Percentiles rank a stretch among this genome's conserved stretches.
These are phyloP conservation scores for Nephrotoma appendiculata DNA, from an alignment of 2,888 invertebrate genomes.

Conservation along the genomic window DNA sequence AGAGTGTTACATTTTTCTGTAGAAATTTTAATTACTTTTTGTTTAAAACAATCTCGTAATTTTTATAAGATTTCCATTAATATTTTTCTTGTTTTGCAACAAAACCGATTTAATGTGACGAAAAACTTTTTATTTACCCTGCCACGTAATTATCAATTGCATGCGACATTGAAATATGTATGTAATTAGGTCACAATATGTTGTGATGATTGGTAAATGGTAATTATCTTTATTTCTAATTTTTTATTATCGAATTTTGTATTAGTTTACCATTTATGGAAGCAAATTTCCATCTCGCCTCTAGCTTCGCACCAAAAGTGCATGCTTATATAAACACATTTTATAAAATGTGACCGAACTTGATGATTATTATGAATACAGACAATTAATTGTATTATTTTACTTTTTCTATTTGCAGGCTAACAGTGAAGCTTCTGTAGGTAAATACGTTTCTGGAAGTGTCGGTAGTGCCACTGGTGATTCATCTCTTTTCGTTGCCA, in stretches of 20 bases:
- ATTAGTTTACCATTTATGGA: neutral
- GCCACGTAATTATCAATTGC: neutral
- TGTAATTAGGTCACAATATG: neutral
- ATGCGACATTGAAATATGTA: neutral
- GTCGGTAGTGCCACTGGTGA: conserved; percentile 75
- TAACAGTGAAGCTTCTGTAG: conserved; percentile 80
- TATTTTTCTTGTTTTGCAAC: neutral
- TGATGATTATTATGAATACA: neutral
- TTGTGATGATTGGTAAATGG: neutral
- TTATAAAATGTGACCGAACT: neutral
- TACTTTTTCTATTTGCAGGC: conserved; percentile 43
- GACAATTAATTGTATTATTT: neutral
- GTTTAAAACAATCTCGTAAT: neutral
- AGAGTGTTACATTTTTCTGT: neutral
- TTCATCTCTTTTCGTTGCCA: conserved; percentile 81
- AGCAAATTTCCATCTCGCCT: neutral
- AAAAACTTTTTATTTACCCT: conserved; percentile 6
- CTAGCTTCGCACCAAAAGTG: neutral
- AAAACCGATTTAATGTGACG: neutral
- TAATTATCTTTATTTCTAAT: neutral
- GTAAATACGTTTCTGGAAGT: conserved; percentile 83
- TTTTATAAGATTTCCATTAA: neutral
- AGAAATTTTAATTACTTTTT: neutral
- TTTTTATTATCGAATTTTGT: neutral
- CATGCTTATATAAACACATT: neutral